Conservation (phyloP, 2,888 invertebrate genomes). For the Acanthosepion pharaonis region DNA sequence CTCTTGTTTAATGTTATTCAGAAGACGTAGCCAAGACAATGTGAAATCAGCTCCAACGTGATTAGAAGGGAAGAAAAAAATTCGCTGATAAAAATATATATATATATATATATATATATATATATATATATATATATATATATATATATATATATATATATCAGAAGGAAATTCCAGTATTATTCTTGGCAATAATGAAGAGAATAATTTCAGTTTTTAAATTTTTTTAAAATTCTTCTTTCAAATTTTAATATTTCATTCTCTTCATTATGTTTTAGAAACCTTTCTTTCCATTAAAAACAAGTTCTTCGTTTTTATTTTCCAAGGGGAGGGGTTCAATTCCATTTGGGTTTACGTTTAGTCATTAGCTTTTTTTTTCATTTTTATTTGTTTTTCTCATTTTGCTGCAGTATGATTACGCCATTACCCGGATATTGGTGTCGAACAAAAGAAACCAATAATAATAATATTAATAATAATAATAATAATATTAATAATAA, state of each 20-base stretch:
- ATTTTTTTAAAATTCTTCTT: too few relatives aligned
- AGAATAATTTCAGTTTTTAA: not conserved
- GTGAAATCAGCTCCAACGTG: not conserved
- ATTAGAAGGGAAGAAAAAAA: not conserved
- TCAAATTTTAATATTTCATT: not conserved
- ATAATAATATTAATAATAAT: slow-evolving; percentile 15
- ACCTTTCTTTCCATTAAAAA: not conserved
- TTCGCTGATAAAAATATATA: not conserved
- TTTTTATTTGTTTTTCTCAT: not conserved
- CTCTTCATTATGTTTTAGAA: not conserved
- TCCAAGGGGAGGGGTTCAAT: not conserved
- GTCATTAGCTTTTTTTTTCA: not conserved
- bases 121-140: too few relatives aligned
- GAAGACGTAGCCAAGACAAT: not conserved
- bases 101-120: too few relatives aligned
- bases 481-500: slow-evolving; percentile 7
- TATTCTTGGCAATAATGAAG: not conserved
- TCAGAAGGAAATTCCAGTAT: not conserved
- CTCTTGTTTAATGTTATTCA: not conserved
- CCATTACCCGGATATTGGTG: slow-evolving; percentile 33
- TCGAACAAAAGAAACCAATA: not conserved
- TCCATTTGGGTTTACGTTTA: not conserved
- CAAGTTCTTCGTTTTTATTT: not conserved
- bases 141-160: too few relatives aligned
- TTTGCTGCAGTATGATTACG: not conserved